Base-by-base conservation (phyloP, 1,140 invertebrate genomes). In the Anastrepha ludens region DNA sequence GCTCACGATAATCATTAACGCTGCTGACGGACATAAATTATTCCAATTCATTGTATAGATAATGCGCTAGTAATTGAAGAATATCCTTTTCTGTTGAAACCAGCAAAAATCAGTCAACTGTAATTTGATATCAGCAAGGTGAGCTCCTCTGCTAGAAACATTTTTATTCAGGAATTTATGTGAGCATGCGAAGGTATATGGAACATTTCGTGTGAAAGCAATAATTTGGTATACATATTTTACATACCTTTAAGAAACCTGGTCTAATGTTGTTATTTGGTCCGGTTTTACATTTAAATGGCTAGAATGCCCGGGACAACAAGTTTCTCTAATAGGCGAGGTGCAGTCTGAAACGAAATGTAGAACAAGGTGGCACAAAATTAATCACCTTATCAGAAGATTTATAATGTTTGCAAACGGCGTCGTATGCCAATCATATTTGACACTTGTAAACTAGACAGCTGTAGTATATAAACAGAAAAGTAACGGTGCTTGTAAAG, bases 61-160 rank as follows among this genome's bases (percentile, higher is more conserved):
- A 81, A 55, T 20, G 74, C 47, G n/a, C 7, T n/a, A 11, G 74
- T 81, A 20, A 81, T 81, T 81, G 74, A 78, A 15, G 47, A n/a
- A 50, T 2, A 55, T 81, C 74, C 20, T 29, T 70, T n/a, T 81
- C 55, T 81, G 74, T 81, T 81, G 74, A 29, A 9, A 17, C n/a
- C 11, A 44, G 67, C 67, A 74, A 74, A 74, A 74, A 74, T 47
- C 67, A 74, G 67, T 74, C 67, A 74, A 47, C 67, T 74, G 41
- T 47, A 47, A 47, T 74, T 74, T 74, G 15, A 74, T 74, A 55
- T 55, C 64, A 9, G 64, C 9, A 74, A 74, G 44, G 67, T 74
- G 67, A 44, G 67, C 67, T 2, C 17, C 17, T 3, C 5, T 41
- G 20, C 6, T 41, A 17, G 11, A 47, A 74, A 74, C 17, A 74